Percentiles rank a stretch among this genome's conserved stretches.
Conservation (phyloP, 2,797 vertebrate genomes). For the Ptychadena robeensis region DNA sequence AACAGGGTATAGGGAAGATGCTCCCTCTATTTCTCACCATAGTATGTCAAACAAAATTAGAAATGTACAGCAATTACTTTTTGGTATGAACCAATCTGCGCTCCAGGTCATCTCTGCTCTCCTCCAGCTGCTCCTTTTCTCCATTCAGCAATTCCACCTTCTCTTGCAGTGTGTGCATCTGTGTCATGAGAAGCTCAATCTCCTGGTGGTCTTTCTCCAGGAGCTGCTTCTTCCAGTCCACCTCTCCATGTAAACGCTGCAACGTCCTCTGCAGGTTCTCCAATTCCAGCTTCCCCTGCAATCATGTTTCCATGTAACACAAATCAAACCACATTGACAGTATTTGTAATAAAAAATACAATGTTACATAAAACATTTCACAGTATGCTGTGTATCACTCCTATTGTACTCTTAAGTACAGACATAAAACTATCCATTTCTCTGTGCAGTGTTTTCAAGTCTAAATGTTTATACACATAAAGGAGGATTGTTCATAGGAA, state of each 20-base stretch:
- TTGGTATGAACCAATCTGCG: slow-evolving; percentile 74
- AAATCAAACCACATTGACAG: too few relatives aligned
- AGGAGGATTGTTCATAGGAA: too few relatives aligned
- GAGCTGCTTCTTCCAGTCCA: slow-evolving; percentile 73
- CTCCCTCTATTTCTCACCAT: background rate
- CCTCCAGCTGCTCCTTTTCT: slow-evolving; percentile 75
- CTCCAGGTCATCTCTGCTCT: slow-evolving; percentile 73
- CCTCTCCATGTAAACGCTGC: slow-evolving; percentile 72
- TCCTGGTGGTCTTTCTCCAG: slow-evolving; percentile 72
- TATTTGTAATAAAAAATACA: too few relatives aligned
- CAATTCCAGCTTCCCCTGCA: slow-evolving; percentile 77
- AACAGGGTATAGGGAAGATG: background rate
- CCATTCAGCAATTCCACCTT: slow-evolving; percentile 64
- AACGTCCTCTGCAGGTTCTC: slow-evolving; percentile 72
- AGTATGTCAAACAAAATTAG: background rate
- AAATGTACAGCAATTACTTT: slow-evolving; percentile 68
- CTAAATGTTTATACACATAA: too few relatives aligned
- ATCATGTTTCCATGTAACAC: background rate
- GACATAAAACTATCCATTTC: too few relatives aligned
- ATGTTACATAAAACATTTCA: too few relatives aligned
- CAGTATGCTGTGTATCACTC: too few relatives aligned
- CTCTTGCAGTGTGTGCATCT: slow-evolving; percentile 66
- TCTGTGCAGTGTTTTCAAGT: too few relatives aligned
- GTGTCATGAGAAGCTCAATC: slow-evolving; percentile 65
- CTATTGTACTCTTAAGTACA: too few relatives aligned